phyloP scores from a whole-genome alignment of 2,888 invertebrate species.

The Callyntrura sp. region DNA sequence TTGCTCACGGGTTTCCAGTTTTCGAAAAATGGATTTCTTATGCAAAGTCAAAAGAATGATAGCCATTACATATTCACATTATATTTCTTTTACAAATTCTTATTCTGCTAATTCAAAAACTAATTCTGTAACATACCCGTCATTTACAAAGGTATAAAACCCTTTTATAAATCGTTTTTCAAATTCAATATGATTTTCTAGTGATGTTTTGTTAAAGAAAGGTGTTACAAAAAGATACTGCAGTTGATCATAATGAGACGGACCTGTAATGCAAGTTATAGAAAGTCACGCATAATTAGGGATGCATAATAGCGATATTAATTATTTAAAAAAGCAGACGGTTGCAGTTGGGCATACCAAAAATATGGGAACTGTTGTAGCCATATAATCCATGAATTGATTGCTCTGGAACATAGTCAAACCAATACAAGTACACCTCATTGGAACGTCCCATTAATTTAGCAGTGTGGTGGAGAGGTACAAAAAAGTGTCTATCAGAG shows the following conservation, averaged over 20 bases:
- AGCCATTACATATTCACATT: neutral
- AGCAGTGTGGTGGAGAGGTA: conserved; percentile 78
- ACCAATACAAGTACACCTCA: conserved; percentile 78
- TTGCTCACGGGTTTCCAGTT: conserved; percentile 68
- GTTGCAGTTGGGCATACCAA: conserved; percentile 66
- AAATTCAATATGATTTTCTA: conserved; percentile 70
- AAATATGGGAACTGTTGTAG: conserved; percentile 63
- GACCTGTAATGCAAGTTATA: conserved; percentile 55
- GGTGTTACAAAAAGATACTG: conserved; percentile 80
- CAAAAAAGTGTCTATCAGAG: conserved; percentile 82
- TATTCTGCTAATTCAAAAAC: neutral
- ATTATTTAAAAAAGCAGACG: too few relatives aligned
- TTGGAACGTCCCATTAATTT: conserved; percentile 69
- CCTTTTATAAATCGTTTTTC: conserved; percentile 67
- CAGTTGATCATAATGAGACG: conserved; percentile 81
- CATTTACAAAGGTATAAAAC: conserved; percentile 70
- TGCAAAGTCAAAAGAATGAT: neutral
- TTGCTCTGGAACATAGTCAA: conserved; percentile 76
- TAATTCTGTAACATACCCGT: conserved; percentile 62
- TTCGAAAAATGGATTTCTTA: conserved; percentile 15
- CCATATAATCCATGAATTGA: conserved; percentile 74
- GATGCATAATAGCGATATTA: too few relatives aligned
- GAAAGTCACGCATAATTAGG: neutral
- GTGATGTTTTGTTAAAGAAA: conserved; percentile 70
- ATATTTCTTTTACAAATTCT: neutral